Conservation (phyloP, 2,113 vertebrate genomes). For the Tylochromis polylepis region DNA sequence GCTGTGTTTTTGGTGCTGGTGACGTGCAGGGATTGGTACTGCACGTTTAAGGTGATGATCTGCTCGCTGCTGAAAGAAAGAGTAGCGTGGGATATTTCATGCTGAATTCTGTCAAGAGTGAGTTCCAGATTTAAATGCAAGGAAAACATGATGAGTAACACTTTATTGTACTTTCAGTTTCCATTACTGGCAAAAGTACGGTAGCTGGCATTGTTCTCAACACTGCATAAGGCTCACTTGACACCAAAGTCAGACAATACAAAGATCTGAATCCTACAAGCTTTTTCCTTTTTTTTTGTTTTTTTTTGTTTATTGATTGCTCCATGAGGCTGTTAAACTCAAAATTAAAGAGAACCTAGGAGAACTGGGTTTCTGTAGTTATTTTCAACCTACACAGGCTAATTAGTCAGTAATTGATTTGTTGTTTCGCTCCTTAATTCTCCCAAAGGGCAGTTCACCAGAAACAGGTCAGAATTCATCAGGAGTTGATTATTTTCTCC, state of each 20-base stretch:
- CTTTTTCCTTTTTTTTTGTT: not conserved
- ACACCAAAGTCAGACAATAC: not conserved
- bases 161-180: not conserved
- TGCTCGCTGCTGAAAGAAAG: not conserved
- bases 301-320: not conserved
- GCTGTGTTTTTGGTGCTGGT: not conserved
- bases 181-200: not conserved
- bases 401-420: not conserved
- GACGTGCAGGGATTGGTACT: not conserved
- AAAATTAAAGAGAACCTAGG: not conserved
- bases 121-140: not conserved
- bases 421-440: not conserved
- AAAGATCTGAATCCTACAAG: not conserved
- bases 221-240: not conserved
- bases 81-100: not conserved
- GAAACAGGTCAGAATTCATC: not conserved
- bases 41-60: not conserved
- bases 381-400: not conserved
- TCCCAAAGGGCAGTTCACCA: not conserved
- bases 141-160: not conserved
- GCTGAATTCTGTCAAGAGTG: not conserved
- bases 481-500: not conserved
- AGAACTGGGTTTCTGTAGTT: not conserved
- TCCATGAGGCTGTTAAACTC: not conserved
- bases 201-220: not conserved